Percentiles rank a stretch among this genome's conserved stretches.
These are phyloP conservation scores for Rhegmatorhina hoffmannsi DNA, from an alignment of 2,113 vertebrate species.

Conservation along the genomic window DNA sequence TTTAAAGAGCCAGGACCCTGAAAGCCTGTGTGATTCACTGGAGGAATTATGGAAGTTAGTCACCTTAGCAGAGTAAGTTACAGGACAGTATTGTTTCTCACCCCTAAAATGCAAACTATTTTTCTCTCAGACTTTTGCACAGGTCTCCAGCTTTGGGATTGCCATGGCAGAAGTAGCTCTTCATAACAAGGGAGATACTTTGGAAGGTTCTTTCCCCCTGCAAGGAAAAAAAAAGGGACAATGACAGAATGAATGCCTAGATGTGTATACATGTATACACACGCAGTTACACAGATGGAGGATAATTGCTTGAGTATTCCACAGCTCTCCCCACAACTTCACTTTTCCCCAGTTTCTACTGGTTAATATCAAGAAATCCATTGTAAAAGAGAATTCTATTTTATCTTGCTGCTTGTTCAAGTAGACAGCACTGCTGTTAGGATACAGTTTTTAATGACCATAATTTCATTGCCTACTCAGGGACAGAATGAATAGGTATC, in stretches of 20 bases:
- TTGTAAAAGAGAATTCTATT: not conserved
- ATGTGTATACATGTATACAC: accelerated
- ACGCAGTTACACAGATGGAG: not conserved
- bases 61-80: not conserved
- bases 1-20: not conserved
- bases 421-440: not conserved
- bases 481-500: not conserved
- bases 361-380: not conserved
- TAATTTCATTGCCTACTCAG: not conserved
- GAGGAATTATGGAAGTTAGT: not conserved
- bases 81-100: not conserved
- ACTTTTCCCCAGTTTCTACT: not conserved
- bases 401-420: not conserved
- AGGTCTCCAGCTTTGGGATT: not conserved
- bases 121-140: not conserved
- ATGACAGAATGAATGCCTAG: not conserved
- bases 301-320: not conserved
- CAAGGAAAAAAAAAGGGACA: not conserved
- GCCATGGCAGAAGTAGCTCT: not conserved
- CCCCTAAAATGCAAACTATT: not conserved
- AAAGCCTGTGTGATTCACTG: not conserved
- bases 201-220: not conserved
- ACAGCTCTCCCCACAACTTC: not conserved
- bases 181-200: not conserved
- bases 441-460: not conserved